phyloP scores from a whole-genome alignment of 1,140 invertebrate species.

The Apis cerana region DNA sequence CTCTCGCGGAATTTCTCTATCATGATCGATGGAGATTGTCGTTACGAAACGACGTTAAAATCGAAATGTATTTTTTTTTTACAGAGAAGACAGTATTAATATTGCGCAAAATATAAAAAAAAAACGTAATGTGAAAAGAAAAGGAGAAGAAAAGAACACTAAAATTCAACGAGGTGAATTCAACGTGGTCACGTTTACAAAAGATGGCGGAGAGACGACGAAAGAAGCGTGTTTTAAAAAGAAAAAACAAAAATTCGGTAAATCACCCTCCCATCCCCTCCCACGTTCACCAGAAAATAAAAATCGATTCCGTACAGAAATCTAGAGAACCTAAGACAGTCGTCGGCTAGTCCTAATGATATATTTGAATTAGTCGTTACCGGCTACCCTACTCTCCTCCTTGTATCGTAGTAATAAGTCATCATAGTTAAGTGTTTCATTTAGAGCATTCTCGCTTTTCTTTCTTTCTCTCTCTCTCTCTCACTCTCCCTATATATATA shows the following conservation, averaged over 20 bases:
- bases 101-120: background rate
- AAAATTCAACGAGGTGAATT: constrained; percentile 18
- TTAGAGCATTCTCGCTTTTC: constrained; percentile 48
- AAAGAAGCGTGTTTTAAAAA: constrained; percentile 36
- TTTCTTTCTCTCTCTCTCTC: background rate
- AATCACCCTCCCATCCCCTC: constrained; percentile 3
- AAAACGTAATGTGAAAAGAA: too few relatives aligned
- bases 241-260: constrained; percentile 9
- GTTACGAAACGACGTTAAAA: constrained; percentile 45
- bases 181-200: constrained; percentile 21
- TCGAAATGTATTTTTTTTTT: background rate
- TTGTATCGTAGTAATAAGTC: constrained; percentile 66
- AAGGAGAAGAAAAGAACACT: background rate
- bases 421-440: constrained; percentile 70
- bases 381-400: constrained; percentile 60
- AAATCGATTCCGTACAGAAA: constrained; percentile 49
- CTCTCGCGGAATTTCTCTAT: constrained; percentile 34
- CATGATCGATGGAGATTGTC: constrained; percentile 41
- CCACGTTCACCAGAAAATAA: constrained; percentile 30
- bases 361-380: constrained; percentile 77
- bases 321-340: constrained; percentile 70
- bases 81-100: background rate
- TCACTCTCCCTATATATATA: background rate
- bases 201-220: constrained; percentile 31
- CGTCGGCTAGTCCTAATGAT: constrained; percentile 78